These are phyloP conservation scores for Sibirionetta formosa DNA, from an alignment of 2,797 vertebrate genomes.

Conservation along the genomic window DNA sequence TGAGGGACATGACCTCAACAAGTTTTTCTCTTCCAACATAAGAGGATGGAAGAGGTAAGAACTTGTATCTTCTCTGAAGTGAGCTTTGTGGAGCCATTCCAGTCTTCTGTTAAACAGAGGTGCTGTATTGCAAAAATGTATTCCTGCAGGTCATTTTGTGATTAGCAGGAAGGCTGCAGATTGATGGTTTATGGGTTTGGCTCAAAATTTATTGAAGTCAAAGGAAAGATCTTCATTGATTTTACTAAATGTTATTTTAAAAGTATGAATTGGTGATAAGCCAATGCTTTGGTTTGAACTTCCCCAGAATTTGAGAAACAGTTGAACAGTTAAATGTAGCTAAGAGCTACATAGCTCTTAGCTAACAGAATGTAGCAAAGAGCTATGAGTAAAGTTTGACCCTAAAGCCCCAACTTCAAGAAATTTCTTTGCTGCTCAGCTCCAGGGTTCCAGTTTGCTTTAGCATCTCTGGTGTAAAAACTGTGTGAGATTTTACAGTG, in stretches of 20 bases:
- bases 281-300: neutral
- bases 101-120: neutral
- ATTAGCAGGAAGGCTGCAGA: neutral
- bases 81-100: constrained; percentile 17
- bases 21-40: constrained; percentile 4
- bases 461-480: neutral
- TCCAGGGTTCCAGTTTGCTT: neutral
- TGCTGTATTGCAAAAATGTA: constrained; percentile 9
- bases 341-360: neutral
- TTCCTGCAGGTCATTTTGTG: constrained; percentile 34
- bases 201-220: constrained; percentile 12
- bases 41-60: neutral
- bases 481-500: neutral
- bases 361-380: neutral
- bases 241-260: neutral
- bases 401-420: neutral
- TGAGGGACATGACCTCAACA: neutral
- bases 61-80: neutral
- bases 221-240: neutral
- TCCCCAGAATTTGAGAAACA: neutral
- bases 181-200: neutral
- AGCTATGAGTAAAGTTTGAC: neutral
- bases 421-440: neutral
- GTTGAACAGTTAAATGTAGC: neutral
- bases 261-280: neutral